A percentile compares a stretch with the other conserved stretches of the same genome.
Conservation (phyloP, 1,140 invertebrate species). For the Bursaphelenchus mucronatus region DNA sequence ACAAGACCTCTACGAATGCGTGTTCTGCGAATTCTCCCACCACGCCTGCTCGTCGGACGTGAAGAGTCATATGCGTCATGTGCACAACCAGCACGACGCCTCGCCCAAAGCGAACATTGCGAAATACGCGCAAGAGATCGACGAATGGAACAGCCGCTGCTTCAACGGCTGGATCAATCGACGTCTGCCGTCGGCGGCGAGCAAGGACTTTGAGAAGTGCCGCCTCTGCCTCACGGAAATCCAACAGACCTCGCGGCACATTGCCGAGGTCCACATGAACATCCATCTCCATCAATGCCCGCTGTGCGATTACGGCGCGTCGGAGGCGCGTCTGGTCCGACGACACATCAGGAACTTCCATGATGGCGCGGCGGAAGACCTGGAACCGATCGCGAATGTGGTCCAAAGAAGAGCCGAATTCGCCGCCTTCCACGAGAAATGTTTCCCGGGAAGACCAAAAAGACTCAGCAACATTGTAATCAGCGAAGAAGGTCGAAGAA, state of each 20-base stretch:
- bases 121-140: constrained; percentile 39
- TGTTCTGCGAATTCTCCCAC: constrained; percentile 49
- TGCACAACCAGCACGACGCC: constrained; percentile 41
- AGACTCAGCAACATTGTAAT: constrained; percentile 53
- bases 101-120: constrained; percentile 44
- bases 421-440: constrained; percentile 49
- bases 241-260: constrained; percentile 50
- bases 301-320: constrained; percentile 52
- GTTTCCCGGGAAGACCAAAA: constrained; percentile 52
- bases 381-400: constrained; percentile 53
- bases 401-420: constrained; percentile 46
- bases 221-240: constrained; percentile 50
- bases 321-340: constrained; percentile 46
- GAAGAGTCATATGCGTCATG: constrained; percentile 41
- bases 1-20: constrained; percentile 47
- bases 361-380: constrained; percentile 34
- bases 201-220: constrained; percentile 52
- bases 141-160: constrained; percentile 53
- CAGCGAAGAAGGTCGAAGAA: constrained; percentile 47
- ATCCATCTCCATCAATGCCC: constrained; percentile 52
- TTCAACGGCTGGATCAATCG: constrained; percentile 55
- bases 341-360: constrained; percentile 53
- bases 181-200: constrained; percentile 36
- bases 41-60: constrained; percentile 47
- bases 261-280: constrained; percentile 44